Conservation (phyloP, 1,140 invertebrate species). For the Holcopasites calliopsidis region DNA sequence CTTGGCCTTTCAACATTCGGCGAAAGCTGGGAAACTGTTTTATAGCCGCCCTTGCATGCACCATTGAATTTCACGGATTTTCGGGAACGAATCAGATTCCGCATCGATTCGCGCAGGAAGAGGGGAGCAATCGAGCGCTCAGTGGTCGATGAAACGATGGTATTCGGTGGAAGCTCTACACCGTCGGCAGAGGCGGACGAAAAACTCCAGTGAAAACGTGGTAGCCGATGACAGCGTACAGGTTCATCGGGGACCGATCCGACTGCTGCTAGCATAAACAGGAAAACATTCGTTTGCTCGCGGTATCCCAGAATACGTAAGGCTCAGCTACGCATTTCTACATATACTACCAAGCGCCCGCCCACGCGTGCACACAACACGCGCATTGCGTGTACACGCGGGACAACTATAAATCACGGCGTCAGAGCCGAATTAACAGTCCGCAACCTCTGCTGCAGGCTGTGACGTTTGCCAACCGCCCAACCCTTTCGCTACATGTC, state of each 20-base stretch:
- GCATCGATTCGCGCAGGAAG: neutral
- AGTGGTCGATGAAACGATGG: neutral
- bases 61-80: neutral
- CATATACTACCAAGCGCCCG: conserved; percentile 1
- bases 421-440: conserved; percentile 37
- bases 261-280: conserved; percentile 35
- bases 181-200: neutral
- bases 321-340: conserved; percentile 27
- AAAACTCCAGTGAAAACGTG: neutral
- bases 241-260: neutral
- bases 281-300: conserved; percentile 67
- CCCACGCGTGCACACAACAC: conserved; percentile 30
- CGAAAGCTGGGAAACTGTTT: too few relatives aligned
- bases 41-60: neutral
- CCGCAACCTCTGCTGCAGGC: conserved; percentile 3
- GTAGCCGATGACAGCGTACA: neutral
- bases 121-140: neutral
- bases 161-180: neutral
- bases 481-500: conserved; percentile 1
- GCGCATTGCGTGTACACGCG: conserved; percentile 44
- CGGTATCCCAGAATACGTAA: conserved; percentile 36
- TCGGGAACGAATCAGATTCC: neutral
- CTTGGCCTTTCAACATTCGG: neutral
- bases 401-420: conserved; percentile 60
- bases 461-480: conserved; percentile 24